Evolutionary conservation across 1,140 invertebrate genomes (phyloP).

Genomic region (Brachystomella parvula): DNA sequence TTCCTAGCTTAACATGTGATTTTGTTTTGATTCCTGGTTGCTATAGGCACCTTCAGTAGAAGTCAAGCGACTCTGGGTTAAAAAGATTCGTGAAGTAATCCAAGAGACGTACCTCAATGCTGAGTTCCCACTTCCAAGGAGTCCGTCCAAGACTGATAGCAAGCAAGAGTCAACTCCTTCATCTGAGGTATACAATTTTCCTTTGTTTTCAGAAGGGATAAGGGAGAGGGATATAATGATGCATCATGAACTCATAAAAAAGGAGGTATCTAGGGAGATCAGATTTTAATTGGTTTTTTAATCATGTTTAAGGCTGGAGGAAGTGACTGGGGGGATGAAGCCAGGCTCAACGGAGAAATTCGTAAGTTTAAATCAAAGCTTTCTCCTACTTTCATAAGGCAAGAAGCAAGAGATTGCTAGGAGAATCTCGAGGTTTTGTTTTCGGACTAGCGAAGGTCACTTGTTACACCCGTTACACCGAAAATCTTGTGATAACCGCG

Average conservation of each 20-base stretch:
- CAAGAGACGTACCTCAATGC: slow-evolving; percentile 90
- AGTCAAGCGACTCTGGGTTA: slow-evolving; percentile 90
- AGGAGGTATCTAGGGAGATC: not conserved
- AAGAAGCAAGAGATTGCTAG: no score
- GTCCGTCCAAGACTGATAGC: slow-evolving; percentile 67
- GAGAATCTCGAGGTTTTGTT: no score
- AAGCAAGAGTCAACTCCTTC: slow-evolving; percentile 69
- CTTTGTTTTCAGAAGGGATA: no score
- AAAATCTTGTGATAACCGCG: no score
- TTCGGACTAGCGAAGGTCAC: no score
- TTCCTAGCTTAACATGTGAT: not conserved
- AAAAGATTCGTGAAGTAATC: slow-evolving; percentile 86
- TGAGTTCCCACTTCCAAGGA: slow-evolving; percentile 63
- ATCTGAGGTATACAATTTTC: slow-evolving; percentile 42
- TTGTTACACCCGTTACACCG: no score
- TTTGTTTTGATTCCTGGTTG: not conserved
- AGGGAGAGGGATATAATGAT: not conserved
- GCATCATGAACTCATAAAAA: not conserved
- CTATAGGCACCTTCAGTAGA: slow-evolving; percentile 69
- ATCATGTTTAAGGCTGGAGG: slow-evolving; percentile 43
- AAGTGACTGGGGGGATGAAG: no score
- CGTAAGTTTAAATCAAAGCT: no score
- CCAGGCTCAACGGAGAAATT: no score
- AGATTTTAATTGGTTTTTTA: slow-evolving; percentile 52
- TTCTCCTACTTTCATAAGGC: no score